These are phyloP conservation scores for Anser cygnoides DNA, from an alignment of 2,113 vertebrate species.

Conservation along the genomic window DNA sequence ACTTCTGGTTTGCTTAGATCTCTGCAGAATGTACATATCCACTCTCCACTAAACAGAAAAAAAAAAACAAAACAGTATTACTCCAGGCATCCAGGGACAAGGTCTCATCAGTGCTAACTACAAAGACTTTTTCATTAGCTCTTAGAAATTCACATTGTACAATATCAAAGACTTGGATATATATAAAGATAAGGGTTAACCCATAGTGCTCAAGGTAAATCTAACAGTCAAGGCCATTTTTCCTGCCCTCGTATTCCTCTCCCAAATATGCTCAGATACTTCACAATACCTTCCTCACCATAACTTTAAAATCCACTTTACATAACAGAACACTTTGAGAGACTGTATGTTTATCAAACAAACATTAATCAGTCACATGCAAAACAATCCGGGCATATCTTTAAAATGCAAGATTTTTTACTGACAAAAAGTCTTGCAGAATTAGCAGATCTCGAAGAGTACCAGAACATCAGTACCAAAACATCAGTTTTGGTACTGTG, in stretches of 20 bases:
- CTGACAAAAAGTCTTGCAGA: background rate
- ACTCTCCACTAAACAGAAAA: constrained; percentile 86
- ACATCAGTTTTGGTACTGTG: background rate
- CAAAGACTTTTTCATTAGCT: background rate
- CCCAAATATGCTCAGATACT: background rate
- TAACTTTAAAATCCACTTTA: background rate
- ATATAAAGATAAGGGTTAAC: background rate
- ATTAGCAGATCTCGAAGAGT: background rate
- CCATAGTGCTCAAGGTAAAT: background rate
- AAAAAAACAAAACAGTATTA: background rate
- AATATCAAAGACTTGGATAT: background rate
- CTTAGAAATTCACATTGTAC: background rate
- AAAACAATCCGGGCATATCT: background rate
- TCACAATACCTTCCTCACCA: background rate
- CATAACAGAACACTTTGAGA: background rate
- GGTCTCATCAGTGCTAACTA: background rate
- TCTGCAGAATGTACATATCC: constrained; percentile 98
- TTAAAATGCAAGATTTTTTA: background rate
- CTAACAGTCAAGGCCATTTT: background rate
- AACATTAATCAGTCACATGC: background rate
- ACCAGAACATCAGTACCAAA: background rate
- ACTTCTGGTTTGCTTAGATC: constrained; percentile 91
- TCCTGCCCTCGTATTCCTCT: background rate
- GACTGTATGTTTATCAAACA: background rate
- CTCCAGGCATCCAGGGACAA: background rate